Evolutionary conservation across 2,113 vertebrate species (phyloP).

Genomic region (Centropus unirufus): DNA sequence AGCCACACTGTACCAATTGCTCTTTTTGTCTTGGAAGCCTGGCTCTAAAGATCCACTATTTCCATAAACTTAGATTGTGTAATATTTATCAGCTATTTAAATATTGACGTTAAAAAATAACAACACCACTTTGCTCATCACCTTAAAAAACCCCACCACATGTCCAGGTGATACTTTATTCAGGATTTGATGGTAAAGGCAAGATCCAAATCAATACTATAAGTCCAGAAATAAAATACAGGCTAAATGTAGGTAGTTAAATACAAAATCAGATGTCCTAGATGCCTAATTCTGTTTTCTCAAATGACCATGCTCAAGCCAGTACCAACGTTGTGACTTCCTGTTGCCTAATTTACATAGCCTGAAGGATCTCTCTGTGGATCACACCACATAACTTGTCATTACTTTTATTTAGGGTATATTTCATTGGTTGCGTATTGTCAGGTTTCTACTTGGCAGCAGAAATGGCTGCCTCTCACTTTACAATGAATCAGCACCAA

Average conservation of each 20-base stretch:
- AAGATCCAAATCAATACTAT: background rate
- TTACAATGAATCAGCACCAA: background rate
- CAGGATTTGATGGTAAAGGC: background rate
- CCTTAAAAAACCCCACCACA: accelerated
- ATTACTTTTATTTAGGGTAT: background rate
- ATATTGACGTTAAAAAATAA: background rate
- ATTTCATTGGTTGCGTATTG: background rate
- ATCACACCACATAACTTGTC: background rate
- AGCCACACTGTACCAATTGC: background rate
- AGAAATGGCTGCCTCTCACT: background rate
- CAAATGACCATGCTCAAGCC: background rate
- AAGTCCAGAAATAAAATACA: background rate
- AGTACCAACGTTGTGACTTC: background rate
- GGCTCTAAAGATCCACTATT: background rate
- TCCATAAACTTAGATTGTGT: background rate
- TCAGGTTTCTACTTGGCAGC: background rate
- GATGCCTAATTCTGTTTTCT: background rate
- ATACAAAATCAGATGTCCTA: background rate
- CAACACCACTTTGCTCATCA: background rate
- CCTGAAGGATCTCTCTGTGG: background rate
- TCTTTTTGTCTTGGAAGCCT: background rate
- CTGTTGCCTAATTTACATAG: background rate
- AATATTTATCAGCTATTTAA: background rate
- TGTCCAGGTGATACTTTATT: background rate
- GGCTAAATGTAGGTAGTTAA: background rate